Evolutionary conservation across 2,888 invertebrate genomes (phyloP).

Genomic region (Andrena camellia): DNA sequence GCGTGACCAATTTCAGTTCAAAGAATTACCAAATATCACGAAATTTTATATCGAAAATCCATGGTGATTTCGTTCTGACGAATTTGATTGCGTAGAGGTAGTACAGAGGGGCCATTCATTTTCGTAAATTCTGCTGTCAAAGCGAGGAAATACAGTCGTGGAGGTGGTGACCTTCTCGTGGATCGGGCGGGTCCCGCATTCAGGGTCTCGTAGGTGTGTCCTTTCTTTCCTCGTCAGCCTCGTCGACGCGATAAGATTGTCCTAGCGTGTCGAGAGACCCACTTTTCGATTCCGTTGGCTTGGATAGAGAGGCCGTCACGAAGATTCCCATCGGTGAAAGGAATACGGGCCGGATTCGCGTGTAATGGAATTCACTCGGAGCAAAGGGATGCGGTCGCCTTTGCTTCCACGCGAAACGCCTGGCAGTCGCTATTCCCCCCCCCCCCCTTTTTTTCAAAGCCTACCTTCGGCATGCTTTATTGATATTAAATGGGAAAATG

Average conservation of each 20-base stretch:
- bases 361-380: constrained; percentile 53
- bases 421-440: not conserved
- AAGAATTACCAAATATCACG: not conserved
- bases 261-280: constrained; percentile 59
- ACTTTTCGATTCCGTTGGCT: constrained; percentile 56
- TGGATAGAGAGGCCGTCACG: constrained; percentile 33
- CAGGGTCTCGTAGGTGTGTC: constrained; percentile 46
- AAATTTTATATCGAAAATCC: not conserved
- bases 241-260: constrained; percentile 59
- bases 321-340: constrained; percentile 51
- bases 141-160: constrained; percentile 41
- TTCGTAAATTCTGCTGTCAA: constrained; percentile 31
- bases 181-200: constrained; percentile 47
- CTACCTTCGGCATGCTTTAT: constrained; percentile 24
- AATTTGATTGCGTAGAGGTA: not conserved
- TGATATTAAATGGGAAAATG: constrained; percentile 22
- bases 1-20: not conserved
- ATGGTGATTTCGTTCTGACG: constrained; percentile 1
- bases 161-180: constrained; percentile 18
- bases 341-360: constrained; percentile 52
- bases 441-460: not conserved
- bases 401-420: not conserved
- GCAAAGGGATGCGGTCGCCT: constrained; percentile 26
- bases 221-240: constrained; percentile 27
- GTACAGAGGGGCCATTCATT: not conserved